Percentiles rank a stretch among this genome's conserved stretches.
These are phyloP conservation scores for Drosophila lutescens DNA, from an alignment of 2,888 invertebrate genomes.

Conservation along the genomic window DNA sequence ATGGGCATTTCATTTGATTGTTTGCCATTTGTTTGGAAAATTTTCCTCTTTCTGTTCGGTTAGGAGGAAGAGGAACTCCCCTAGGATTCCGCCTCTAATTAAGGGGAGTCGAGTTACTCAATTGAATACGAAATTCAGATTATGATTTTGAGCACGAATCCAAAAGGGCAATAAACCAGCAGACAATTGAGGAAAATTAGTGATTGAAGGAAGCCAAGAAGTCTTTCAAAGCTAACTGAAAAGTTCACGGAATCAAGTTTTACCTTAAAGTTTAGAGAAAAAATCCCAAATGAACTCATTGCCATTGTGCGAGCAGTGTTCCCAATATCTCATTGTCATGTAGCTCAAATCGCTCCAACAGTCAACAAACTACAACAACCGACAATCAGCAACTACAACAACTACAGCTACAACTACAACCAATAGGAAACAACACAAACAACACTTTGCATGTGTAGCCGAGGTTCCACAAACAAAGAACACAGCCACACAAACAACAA, in stretches of 20 bases:
- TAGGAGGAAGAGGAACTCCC: slow-evolving; percentile 12
- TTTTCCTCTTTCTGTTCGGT: slow-evolving; percentile 56
- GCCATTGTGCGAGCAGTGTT: slow-evolving; percentile 61
- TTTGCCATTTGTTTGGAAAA: slow-evolving; percentile 49
- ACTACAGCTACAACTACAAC: slow-evolving; percentile 20
- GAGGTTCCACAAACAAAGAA: slow-evolving; percentile 50
- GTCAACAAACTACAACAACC: slow-evolving; percentile 38
- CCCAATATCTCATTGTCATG: slow-evolving; percentile 73
- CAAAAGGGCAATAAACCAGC: slow-evolving; percentile 13
- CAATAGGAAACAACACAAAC: slow-evolving; percentile 60
- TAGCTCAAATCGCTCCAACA: slow-evolving; percentile 59
- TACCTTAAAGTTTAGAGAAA: slow-evolving; percentile 24
- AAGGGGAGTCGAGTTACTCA: slow-evolving; percentile 31
- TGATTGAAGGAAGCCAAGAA: slow-evolving; percentile 22
- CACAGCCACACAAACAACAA: slow-evolving; percentile 48
- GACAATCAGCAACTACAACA: slow-evolving; percentile 40
- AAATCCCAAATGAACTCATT: slow-evolving; percentile 64
- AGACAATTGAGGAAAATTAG: slow-evolving; percentile 32
- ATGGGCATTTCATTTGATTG: slow-evolving; percentile 44
- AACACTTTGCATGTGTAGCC: slow-evolving; percentile 73
- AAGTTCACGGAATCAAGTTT: slow-evolving; percentile 32
- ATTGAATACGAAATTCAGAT: slow-evolving; percentile 36
- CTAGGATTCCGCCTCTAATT: slow-evolving; percentile 24
- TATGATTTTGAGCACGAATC: slow-evolving; percentile 38
- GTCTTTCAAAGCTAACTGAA: slow-evolving; percentile 4